These are phyloP conservation scores for Polia nebulosa DNA, from an alignment of 2,888 invertebrate species.

Conservation along the genomic window DNA sequence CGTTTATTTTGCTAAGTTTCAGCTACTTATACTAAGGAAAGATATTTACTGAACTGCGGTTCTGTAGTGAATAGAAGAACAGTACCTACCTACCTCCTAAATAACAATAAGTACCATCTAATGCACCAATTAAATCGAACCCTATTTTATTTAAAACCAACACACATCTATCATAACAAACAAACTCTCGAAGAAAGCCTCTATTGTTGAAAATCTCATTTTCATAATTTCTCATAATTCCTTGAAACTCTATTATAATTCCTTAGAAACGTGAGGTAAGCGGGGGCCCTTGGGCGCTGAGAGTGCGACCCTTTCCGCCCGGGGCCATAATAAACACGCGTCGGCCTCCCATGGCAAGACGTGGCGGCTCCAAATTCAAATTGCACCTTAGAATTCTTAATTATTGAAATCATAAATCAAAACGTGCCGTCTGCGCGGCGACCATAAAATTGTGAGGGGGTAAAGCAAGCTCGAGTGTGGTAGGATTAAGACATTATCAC, in stretches of 20 bases:
- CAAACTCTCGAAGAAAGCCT: constrained; percentile 49
- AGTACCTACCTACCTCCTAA: neutral
- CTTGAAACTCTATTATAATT: constrained; percentile 83
- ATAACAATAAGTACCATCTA: constrained; percentile 13
- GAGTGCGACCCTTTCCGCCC: constrained; percentile 85
- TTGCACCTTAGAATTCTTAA: constrained; percentile 91
- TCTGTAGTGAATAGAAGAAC: neutral
- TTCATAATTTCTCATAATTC: constrained; percentile 80
- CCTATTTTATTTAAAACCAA: too few species aligned
- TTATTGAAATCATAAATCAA: constrained; percentile 91
- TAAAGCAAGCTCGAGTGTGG: constrained; percentile 88
- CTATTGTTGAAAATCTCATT: constrained; percentile 67
- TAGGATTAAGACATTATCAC: constrained; percentile 93
- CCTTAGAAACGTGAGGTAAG: constrained; percentile 85
- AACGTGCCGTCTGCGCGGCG: constrained; percentile 90
- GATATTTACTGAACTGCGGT: too few species aligned
- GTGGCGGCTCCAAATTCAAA: constrained; percentile 88
- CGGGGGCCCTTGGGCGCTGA: constrained; percentile 53
- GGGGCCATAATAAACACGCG: constrained; percentile 90
- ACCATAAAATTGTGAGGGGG: constrained; percentile 88
- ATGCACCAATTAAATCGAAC: constrained; percentile 21
- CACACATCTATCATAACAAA: constrained; percentile 50
- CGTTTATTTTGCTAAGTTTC: neutral
- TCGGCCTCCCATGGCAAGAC: constrained; percentile 85
- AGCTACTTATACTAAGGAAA: neutral